Evolutionary conservation across 2,888 invertebrate genomes (phyloP), one percentile per base, ranked within the genome.

Genomic region (Dusona sp.): DNA sequence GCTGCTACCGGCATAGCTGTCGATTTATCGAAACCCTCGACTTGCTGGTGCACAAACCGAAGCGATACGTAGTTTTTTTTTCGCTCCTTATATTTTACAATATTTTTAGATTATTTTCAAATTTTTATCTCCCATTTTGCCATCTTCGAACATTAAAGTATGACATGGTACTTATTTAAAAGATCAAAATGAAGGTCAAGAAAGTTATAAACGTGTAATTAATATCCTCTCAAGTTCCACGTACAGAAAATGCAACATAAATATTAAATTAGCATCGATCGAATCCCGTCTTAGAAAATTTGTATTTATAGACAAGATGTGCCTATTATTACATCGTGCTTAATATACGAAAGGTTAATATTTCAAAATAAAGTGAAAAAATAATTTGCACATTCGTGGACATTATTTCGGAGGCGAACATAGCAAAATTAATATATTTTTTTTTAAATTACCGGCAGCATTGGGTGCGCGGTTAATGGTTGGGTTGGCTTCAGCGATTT

Each of bases 11-110:
- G 22, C 57, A 29, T 29, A 29, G 51, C 82, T 79, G 75, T 86
- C 83, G 77, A 89, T 89, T 89, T 89, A 91, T 91, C 90, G 91
- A 91, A 92, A 92, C 90, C 90, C 89, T 90, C 64, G 64, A 70
- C 75, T 77, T 51, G 48, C 45, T 25, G 51, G 13, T 36, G 48
- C 8, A 68, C 77, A 33, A 29, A 13, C 22, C 36, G 65, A 16
- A n/a, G 19, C 42, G 67, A 51, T 51, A 19, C 16, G 22, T 29
- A 25, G 13, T 72, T 64, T 83, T 79, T 75, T 78, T 83, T 78
- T 89, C 88, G 51, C 29, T 6, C 33, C 22, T 25, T 89, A 89
- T 91, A 90, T 91, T 90, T 91, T 91, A 90, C 90, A 90, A 90
- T 89, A 72, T 48, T 70, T 36, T 48, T 61, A 77, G 73, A 4